Evolutionary conservation across 2,888 invertebrate species (phyloP), one percentile per base, ranked within the genome.

Genomic region (Caenorhabditis sp.): DNA sequence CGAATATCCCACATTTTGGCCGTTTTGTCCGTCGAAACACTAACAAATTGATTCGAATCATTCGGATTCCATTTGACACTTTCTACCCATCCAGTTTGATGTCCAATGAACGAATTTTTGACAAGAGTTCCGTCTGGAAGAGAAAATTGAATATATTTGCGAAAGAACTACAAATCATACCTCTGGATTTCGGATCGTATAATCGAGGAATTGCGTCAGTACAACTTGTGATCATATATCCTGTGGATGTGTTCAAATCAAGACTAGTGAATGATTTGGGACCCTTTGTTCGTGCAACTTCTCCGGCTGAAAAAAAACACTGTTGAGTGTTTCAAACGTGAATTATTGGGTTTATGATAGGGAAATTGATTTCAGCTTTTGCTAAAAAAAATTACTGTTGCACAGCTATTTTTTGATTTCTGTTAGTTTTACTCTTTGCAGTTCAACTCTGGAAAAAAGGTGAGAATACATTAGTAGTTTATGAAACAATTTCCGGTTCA

Each of bases 1-100:
- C 78, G 86, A 4, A 92, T 92, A 89, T 99, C 97, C 99, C 99
- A 99, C 59, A 97, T 90, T 89, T 97, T 97, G 70, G 95, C 92
- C 73, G 93, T 90, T 78, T 92, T 92, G 87, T 99, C 97, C 87
- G 95, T 95, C 0, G 94, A 93, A 1, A 94, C 95, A 0, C 96
- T 96, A 25, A 97, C 91, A 88, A 99, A 97, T 17, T 94, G 90
- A 83, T 94, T 91, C 84, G 94, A 93, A 73, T 93, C 91, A 0
- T 91, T 92, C 25, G 91, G 92, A 0, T 95, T 94, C 97, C 97
- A 97, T 77, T 92, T 90, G 0, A 97, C 94, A 0, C 93, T 91
- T 81, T 94, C 93, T 20, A 97, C 93, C 97, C 97, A 97, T 43
- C 93, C 93, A 61, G 76, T 87, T 89, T 97, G 97, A 0, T 97